Percentiles rank a stretch among this genome's conserved stretches.
Conservation (phyloP, 30 jellyfish, hydroid and myxozoan genomes). For the Rhopilema esculentum region DNA sequence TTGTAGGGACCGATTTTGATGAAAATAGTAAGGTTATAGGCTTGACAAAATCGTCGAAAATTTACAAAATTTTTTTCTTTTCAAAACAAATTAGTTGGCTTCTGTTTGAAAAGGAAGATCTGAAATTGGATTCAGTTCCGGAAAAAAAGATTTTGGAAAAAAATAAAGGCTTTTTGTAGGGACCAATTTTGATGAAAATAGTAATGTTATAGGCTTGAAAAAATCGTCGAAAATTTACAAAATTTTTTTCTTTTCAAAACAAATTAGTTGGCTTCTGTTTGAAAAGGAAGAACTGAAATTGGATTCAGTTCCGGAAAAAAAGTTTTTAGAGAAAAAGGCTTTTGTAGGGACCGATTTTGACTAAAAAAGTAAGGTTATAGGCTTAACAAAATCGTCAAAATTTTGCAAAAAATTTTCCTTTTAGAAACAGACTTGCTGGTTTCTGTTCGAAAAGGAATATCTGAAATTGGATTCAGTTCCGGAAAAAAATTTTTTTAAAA, state of each 20-base stretch:
- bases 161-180: background rate
- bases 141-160: too few species aligned
- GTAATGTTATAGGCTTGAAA: background rate
- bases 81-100: too few species aligned
- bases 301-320: background rate
- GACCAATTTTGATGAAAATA: background rate
- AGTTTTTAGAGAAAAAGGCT: background rate
- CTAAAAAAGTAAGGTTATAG: background rate
- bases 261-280: background rate
- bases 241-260: background rate
- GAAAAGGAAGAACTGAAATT: background rate
- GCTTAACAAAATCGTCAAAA: too few species aligned
- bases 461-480: too few species aligned
- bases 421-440: too few species aligned
- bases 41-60: background rate
- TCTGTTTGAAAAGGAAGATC: too few species aligned
- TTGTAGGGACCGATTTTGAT: background rate
- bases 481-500: too few species aligned
- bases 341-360: background rate
- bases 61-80: background rate
- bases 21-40: background rate
- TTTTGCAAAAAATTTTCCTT: background rate
- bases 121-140: too few species aligned
- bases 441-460: too few species aligned
- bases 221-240: background rate